Base-by-base conservation (phyloP, 1,140 invertebrate genomes). In the Monomorium pharaonis region DNA sequence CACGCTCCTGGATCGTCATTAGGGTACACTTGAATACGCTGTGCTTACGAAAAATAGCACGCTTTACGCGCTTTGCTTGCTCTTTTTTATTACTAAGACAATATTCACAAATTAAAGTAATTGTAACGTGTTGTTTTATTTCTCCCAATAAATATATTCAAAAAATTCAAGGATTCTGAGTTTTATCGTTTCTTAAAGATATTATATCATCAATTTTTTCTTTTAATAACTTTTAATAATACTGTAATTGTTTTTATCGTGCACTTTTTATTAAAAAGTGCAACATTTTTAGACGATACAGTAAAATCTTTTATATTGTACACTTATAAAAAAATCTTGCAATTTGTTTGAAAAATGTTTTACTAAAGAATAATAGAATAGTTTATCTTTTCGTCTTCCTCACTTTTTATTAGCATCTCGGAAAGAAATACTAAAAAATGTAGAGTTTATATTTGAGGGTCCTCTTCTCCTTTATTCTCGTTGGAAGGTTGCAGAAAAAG, bases 1-100 rank as follows among this genome's bases (percentile, higher is more conserved):
- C 89, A 86, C 88, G 72, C 88, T 89, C 65, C 77, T 85, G 33
- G 58, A 86, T 91, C 84, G 54, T 58, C 37, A 44, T 67, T 21
- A 47, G 37, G 21, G 33, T 44, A 47, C 85, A 87, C 76, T 87
- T 81, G 75, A 89, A 86, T 72, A 27, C 42, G 42, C 21, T 37
- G 54, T 42, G 69, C 54, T 62, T 76, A 51, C 37, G 37, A 81
- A 49, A 24, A 69, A 44, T 33, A 33, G 2, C 24, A 5, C 37
- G 63, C 33, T 81, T 70, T 14, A 56, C 37, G n/a, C 7, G 9
- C 69, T 44, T 33, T 12, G 10, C n/a, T 18, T 44, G n/a, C 5
- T 14, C 44, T 44, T 10, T 9, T 58, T 0, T 42, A 10, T 16
- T 33, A 5, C 5, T 33, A 33, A 5, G 33, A 33, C 33, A 33